Evolutionary conservation across 1,140 invertebrate species (phyloP), one percentile per base, ranked within the genome.

Genomic region (Plutomurus gul): DNA sequence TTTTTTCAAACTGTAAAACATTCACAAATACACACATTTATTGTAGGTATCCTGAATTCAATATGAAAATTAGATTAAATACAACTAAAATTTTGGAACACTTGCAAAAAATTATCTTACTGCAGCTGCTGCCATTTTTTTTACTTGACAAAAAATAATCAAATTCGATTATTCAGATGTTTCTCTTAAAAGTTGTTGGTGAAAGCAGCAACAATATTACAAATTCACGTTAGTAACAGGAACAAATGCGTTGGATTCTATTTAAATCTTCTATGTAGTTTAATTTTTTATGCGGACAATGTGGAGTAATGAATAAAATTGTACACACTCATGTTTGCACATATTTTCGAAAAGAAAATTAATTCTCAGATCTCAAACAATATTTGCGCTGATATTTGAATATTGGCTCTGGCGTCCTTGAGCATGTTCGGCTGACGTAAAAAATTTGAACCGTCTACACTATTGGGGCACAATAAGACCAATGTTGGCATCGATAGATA

Each of bases 1-100:
- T 16, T 49, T 75, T 78, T n/a, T 43, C 30, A 25, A 60, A 22
- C 81, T 82, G 39, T 20, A 56, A 27, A 40, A 46, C n/a, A 65
- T 72, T 16, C n/a, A 43, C n/a, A 65, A 46, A 75, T 40, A 7
- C 4, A 75, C n/a, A 27, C 8, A 20, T 27, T 8, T 11, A 11
- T 39, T 18, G 72, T 43, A 7, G 43, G 13, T 16, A 40, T 22
- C 5, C 11, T 13, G 8, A 11, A 25, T 36, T 70, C 33, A n/a
- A n/a, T n/a, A n/a, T n/a, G n/a, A n/a, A n/a, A n/a, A n/a, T n/a
- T n/a, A n/a, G n/a, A n/a, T n/a, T n/a, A n/a, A n/a, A n/a, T n/a
- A n/a, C n/a, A n/a, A n/a, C n/a, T n/a, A n/a, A n/a, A n/a, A n/a
- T n/a, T n/a, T n/a, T n/a, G n/a, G n/a, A n/a, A n/a, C 16, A 27